Evolutionary conservation across 1,140 invertebrate genomes (phyloP).

Genomic region (Sogatella furcifera): DNA sequence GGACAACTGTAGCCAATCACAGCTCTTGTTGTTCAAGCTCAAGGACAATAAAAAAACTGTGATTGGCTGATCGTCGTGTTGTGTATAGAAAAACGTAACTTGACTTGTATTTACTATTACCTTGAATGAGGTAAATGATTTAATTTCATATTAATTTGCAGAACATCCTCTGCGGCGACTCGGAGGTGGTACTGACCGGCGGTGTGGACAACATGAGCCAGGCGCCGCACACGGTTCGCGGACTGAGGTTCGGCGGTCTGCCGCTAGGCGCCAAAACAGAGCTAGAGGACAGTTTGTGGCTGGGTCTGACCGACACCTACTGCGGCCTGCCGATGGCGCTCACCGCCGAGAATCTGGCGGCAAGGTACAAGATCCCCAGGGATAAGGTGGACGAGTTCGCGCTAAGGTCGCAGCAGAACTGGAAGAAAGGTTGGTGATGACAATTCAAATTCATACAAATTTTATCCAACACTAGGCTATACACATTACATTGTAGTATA

Average conservation of each 20-base stretch:
- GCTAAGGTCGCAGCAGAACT: conserved; percentile 68
- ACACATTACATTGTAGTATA: too few relatives aligned
- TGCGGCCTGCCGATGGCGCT: conserved; percentile 92
- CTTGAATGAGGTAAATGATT: too few relatives aligned
- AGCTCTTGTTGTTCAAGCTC: too few relatives aligned
- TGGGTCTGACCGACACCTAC: conserved; percentile 79
- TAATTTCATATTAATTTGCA: conserved; percentile 31
- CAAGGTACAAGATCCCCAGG: conserved; percentile 74
- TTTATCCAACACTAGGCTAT: too few relatives aligned
- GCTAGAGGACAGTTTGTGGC: conserved; percentile 89
- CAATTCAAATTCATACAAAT: too few relatives aligned
- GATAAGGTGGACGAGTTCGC: conserved; percentile 86
- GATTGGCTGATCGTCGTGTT: too few relatives aligned
- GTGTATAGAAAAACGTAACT: too few relatives aligned
- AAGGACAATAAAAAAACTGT: too few relatives aligned
- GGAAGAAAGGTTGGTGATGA: conserved; percentile 70
- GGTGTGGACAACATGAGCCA: conserved; percentile 95
- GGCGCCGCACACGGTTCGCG: conserved; percentile 79
- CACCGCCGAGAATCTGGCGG: conserved; percentile 95
- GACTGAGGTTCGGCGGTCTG: conserved; percentile 87
- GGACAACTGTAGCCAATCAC: too few relatives aligned
- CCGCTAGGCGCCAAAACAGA: conserved; percentile 64
- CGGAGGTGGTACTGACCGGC: conserved; percentile 80
- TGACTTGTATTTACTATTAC: background rate
- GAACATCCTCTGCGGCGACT: conserved; percentile 80